A percentile compares a stretch with the other conserved stretches of the same genome.
These are phyloP conservation scores for Gymnoscopelus braueri DNA, from an alignment of 2,797 vertebrate species.

Conservation along the genomic window DNA sequence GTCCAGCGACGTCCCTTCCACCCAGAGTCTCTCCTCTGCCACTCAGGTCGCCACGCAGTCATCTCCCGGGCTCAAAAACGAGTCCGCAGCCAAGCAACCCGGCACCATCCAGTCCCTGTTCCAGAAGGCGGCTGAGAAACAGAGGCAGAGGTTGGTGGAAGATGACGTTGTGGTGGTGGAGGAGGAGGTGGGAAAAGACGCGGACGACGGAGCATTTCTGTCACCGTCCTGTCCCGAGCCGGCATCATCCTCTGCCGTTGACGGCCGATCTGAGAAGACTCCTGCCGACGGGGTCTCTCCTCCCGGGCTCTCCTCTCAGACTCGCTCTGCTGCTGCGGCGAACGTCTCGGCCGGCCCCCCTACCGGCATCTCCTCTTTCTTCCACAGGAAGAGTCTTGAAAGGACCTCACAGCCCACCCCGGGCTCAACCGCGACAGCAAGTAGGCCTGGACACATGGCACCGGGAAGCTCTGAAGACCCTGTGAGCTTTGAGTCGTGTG, in stretches of 20 bases:
- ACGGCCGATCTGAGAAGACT: conserved; percentile 13
- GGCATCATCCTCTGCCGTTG: not conserved
- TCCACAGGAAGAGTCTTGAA: conserved; percentile 70
- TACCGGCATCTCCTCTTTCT: conserved; percentile 72
- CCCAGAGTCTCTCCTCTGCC: conserved; percentile 58
- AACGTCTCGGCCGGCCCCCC: conserved; percentile 19
- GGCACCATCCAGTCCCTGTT: conserved; percentile 88
- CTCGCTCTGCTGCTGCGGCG: not conserved
- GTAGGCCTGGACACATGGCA: not conserved
- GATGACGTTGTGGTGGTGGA: not conserved
- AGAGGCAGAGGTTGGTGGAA: conserved; percentile 51
- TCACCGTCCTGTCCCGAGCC: conserved; percentile 2
- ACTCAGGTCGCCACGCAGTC: conserved; percentile 22
- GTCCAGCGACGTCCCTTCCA: conserved; percentile 72
- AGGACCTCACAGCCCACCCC: conserved; percentile 30
- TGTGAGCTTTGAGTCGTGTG: not conserved
- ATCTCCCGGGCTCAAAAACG: conserved; percentile 40
- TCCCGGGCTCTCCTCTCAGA: not conserved
- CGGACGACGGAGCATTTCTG: not conserved
- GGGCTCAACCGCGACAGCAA: not conserved
- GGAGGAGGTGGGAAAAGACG: conserved; percentile 8
- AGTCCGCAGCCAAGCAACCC: conserved; percentile 72
- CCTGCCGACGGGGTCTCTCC: not conserved
- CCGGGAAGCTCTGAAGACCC: conserved; percentile 7
- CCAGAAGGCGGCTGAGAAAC: conserved; percentile 84